Percentiles rank a stretch among this genome's conserved stretches.
phyloP scores from a whole-genome alignment of 2,888 invertebrate genomes.

The Leistus spinibarbis region DNA sequence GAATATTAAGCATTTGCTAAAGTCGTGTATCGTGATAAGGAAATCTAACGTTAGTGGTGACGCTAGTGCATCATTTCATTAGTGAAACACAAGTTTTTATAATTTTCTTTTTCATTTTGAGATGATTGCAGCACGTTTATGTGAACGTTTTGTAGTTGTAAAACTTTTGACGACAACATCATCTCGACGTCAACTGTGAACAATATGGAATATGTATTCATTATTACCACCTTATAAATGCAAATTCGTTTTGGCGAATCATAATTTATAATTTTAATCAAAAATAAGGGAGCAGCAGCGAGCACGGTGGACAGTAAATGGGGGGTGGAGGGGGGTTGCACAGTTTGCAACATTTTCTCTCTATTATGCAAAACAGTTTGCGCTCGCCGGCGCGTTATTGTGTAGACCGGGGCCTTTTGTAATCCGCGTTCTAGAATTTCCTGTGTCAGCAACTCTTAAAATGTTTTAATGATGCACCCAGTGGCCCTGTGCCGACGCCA shows the following conservation, averaged over 20 bases:
- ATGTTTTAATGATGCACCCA: constrained; percentile 35
- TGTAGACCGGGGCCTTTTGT: constrained; percentile 26
- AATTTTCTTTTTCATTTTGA: neutral
- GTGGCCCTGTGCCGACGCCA: constrained; percentile 1
- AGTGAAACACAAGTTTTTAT: neutral
- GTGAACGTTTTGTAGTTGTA: neutral
- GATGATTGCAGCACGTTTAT: neutral
- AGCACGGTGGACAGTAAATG: neutral
- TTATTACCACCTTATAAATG: constrained; percentile 24
- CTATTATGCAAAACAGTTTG: constrained; percentile 46
- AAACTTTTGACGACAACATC: neutral
- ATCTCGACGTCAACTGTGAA: neutral
- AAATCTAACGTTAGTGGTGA: neutral
- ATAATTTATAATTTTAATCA: constrained; percentile 39
- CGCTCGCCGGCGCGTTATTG: constrained; percentile 23
- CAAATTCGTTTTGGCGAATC: constrained; percentile 27
- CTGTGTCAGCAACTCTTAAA: constrained; percentile 35
- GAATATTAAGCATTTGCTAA: too few relatives aligned
- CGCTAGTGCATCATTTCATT: neutral
- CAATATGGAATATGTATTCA: constrained; percentile 9
- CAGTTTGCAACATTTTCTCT: constrained; percentile 45
- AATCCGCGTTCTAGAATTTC: constrained; percentile 24
- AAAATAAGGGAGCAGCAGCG: constrained; percentile 32
- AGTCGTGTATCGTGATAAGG: too few relatives aligned
- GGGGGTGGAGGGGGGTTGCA: constrained; percentile 12